Evolutionary conservation across 2,797 vertebrate species (phyloP).

Genomic region (Nannoperca australis): DNA sequence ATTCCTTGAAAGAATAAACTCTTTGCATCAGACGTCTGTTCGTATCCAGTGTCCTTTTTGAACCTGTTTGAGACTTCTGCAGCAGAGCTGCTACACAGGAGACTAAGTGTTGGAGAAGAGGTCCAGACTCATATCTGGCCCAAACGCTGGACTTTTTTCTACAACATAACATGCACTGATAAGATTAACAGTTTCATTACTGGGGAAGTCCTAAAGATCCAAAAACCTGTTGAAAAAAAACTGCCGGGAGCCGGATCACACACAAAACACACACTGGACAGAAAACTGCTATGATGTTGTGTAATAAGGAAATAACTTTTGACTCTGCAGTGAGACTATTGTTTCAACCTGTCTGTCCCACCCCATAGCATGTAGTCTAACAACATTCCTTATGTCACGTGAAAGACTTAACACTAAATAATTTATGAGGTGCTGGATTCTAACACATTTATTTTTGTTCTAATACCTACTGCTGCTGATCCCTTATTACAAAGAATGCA

Average conservation of each 20-base stretch:
- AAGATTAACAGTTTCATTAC: neutral
- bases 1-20: no score
- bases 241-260: constrained; percentile 20
- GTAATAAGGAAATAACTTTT: neutral
- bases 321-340: neutral
- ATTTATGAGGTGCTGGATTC: neutral
- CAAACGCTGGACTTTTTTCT: no score
- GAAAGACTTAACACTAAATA: neutral
- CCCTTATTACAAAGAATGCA: neutral
- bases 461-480: neutral
- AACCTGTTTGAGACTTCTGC: no score
- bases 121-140: no score
- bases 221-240: neutral
- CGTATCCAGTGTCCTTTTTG: no score
- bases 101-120: no score
- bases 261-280: constrained; percentile 36
- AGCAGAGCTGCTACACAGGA: no score
- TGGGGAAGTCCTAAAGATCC: neutral
- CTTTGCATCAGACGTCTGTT: no score
- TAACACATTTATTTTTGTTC: neutral
- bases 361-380: constrained; percentile 32
- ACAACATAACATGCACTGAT: neutral
- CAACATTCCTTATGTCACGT: constrained; percentile 61
- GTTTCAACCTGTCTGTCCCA: constrained; percentile 34
- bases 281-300: constrained; percentile 3